Base-by-base conservation (phyloP, 2,797 vertebrate genomes). In the Enteromius unitaeniatus region DNA sequence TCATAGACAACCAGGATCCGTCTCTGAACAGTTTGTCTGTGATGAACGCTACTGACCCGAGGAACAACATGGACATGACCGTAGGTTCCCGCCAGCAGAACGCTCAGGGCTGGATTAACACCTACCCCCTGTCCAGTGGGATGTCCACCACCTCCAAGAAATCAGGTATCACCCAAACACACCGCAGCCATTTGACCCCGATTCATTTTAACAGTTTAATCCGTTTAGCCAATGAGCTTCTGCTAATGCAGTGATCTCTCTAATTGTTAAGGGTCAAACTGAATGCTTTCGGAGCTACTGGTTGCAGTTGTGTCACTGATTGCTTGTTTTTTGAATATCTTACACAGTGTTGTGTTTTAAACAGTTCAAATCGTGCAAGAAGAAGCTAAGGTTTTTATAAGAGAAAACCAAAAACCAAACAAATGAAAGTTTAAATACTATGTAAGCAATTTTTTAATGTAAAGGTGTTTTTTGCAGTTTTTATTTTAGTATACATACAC, bases 81-180 rank as follows among this genome's bases (percentile, higher is more conserved):
- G 89, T 96, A 55, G 97, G 97, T 53, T 93, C 97, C 23, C 96
- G 98, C 31, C 98, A 99, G 89, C 97, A 99, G 91, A 96, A 96
- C 42, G 87, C 95, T 0, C 98, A 99, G 86, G 98, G 98, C 15
- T 99, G 98, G 98, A 99, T 99, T 92, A 99, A 99, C 90, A 99
- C 98, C 0, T 99, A 99, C 84, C 98, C 98, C 0, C 93, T 99
- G 87, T 99, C 98, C 88, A 99, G 98, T 17, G 97, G 97, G 93
- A 97, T 98, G 97, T 99, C 98, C 53, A 99, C 97, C 40, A 92
- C 97, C 64, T 99, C 98, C 88, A 99, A 99, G 93, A 99, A 99
- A 90, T 99, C 98, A 89, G 98, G 98, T 99, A 81, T 65, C 19
- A 19, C 53, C 37, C 15, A 42, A 67, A 67, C 40, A 28, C 53